phyloP scores from a whole-genome alignment of 1,140 invertebrate genomes.

The Copidosoma floridanum region DNA sequence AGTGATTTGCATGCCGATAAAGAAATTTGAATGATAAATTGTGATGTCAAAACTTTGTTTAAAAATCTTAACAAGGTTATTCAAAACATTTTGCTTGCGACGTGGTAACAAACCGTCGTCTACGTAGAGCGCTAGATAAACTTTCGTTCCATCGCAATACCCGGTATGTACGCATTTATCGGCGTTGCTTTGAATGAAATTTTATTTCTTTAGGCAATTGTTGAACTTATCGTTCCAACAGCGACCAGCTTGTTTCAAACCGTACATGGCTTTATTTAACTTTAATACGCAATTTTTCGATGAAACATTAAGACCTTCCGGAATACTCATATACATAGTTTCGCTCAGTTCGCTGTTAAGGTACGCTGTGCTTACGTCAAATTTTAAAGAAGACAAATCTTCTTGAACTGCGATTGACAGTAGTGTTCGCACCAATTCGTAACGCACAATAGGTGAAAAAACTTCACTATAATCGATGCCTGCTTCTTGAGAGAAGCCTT shows the following conservation, averaged over 20 bases:
- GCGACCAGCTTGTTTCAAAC: constrained; percentile 26
- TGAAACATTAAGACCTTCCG: constrained; percentile 13
- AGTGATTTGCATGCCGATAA: too few relatives aligned
- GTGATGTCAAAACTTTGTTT: too few relatives aligned
- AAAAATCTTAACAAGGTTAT: constrained; percentile 8
- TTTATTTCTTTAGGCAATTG: constrained; percentile 12
- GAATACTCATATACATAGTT: constrained; percentile 25
- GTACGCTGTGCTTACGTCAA: constrained; percentile 26
- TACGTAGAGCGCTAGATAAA: constrained; percentile 24
- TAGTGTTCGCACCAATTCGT: constrained; percentile 15
- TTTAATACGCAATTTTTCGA: constrained; percentile 13
- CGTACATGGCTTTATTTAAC: constrained; percentile 30
- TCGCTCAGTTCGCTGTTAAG: constrained; percentile 23
- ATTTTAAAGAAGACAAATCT: constrained; percentile 14
- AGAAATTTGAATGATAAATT: too few relatives aligned
- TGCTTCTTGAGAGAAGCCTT: constrained; percentile 22
- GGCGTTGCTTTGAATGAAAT: constrained; percentile 15
- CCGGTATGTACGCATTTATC: constrained; percentile 25
- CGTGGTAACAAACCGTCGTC: constrained; percentile 23
- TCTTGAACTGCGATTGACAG: constrained; percentile 20
- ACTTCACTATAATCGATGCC: constrained; percentile 25
- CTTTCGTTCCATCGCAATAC: neutral
- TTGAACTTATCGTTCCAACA: constrained; percentile 30
- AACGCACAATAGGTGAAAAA: constrained; percentile 25
- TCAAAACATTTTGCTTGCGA: neutral